Conservation (phyloP, 1,140 invertebrate genomes). For the Lordiphosa mommai region DNA sequence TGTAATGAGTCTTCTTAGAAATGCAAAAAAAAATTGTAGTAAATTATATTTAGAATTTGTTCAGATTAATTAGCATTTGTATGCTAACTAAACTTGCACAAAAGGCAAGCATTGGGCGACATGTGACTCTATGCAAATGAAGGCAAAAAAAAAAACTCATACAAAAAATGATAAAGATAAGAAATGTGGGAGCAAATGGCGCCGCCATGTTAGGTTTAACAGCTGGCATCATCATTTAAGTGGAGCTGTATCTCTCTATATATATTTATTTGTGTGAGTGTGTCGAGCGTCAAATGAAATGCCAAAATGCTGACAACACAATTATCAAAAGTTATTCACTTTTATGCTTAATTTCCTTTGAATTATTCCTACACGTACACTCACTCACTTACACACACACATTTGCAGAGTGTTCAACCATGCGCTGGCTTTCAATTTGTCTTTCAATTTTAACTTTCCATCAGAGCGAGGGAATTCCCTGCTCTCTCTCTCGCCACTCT, state of each 20-base stretch:
- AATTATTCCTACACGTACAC: conserved; percentile 28
- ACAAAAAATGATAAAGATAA: conserved; percentile 10
- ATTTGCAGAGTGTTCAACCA: conserved; percentile 18
- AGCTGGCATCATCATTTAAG: too few relatives aligned
- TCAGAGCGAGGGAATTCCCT: conserved; percentile 39
- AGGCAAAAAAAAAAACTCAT: conserved; percentile 24
- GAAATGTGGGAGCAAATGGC: too few relatives aligned
- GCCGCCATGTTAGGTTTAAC: too few relatives aligned
- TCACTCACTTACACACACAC: neutral
- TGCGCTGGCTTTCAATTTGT: conserved; percentile 14
- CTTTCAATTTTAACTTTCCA: conserved; percentile 12
- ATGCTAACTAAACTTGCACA: too few relatives aligned
- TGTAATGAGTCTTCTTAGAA: too few relatives aligned
- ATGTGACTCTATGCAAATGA: conserved; percentile 20
- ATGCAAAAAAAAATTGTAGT: too few relatives aligned
- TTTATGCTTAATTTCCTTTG: conserved; percentile 73
- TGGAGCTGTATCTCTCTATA: conserved; percentile 24
- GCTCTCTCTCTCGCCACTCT: neutral
- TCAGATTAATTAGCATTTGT: too few relatives aligned
- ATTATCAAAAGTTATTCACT: conserved; percentile 73
- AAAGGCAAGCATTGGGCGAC: too few relatives aligned
- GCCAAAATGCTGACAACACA: conserved; percentile 60
- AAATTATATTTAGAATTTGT: too few relatives aligned
- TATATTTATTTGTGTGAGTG: conserved; percentile 10
- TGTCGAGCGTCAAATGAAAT: conserved; percentile 27